These are phyloP conservation scores for Mustela nigripes DNA, from an alignment of 2,113 vertebrate species.

Conservation along the genomic window DNA sequence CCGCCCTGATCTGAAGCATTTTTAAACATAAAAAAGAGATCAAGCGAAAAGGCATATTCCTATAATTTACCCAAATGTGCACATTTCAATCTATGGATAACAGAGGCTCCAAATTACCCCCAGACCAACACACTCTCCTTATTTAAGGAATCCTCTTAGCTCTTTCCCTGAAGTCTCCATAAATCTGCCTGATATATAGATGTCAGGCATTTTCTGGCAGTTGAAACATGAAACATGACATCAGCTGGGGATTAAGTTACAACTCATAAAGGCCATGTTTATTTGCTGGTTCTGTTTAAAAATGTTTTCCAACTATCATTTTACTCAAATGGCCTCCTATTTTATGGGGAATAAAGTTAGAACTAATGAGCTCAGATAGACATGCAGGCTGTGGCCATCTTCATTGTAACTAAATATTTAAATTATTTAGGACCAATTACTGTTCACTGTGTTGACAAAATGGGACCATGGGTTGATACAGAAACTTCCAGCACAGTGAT, in stretches of 20 bases:
- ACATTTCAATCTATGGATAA: constrained; percentile 50
- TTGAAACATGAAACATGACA: constrained; percentile 72
- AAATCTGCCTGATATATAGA: constrained; percentile 80
- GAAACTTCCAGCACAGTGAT: neutral
- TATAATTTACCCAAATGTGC: constrained; percentile 54
- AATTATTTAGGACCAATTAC: constrained; percentile 52
- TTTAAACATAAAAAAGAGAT: constrained; percentile 61
- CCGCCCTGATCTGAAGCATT: constrained; percentile 39
- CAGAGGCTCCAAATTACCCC: constrained; percentile 62
- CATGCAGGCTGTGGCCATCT: constrained; percentile 25
- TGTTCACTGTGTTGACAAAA: constrained; percentile 20
- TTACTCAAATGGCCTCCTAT: constrained; percentile 73
- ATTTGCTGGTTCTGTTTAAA: constrained; percentile 83
- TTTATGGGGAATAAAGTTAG: constrained; percentile 82
- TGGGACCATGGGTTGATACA: neutral
- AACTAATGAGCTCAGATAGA: constrained; percentile 55
- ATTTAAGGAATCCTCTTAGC: constrained; percentile 71
- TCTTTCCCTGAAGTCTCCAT: constrained; percentile 67
- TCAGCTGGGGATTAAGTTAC: constrained; percentile 75
- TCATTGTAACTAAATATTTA: constrained; percentile 61
- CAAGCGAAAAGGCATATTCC: constrained; percentile 58
- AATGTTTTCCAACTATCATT: constrained; percentile 70
- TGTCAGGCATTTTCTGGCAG: constrained; percentile 66
- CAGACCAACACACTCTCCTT: constrained; percentile 60
- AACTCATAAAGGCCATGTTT: constrained; percentile 79